Evolutionary conservation across 2,797 vertebrate species (phyloP).

Genomic region (Nasua narica): DNA sequence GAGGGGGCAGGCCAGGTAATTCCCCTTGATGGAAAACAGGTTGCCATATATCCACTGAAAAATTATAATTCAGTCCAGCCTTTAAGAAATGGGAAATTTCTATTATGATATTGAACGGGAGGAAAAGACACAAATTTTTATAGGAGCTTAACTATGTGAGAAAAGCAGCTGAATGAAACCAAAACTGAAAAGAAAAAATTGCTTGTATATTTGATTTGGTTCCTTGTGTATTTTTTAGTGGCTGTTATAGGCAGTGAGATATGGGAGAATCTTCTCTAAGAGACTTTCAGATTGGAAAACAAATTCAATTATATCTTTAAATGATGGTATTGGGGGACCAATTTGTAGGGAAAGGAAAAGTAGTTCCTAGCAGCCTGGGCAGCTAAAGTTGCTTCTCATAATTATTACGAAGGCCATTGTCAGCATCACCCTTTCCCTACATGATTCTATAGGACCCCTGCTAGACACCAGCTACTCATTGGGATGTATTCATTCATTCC

Average conservation of each 20-base stretch:
- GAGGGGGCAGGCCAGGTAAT: neutral
- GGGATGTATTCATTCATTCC: neutral
- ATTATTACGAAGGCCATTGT: neutral
- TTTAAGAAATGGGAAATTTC: neutral
- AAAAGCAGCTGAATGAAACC: neutral
- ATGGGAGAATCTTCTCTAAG: neutral
- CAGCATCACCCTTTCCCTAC: neutral
- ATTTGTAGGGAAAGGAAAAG: neutral
- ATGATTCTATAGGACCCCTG: neutral
- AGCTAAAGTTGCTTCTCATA: neutral
- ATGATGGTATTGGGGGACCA: neutral
- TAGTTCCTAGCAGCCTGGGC: neutral
- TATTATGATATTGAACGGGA: neutral
- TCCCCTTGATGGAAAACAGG: neutral
- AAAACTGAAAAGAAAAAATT: neutral
- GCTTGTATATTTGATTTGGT: neutral
- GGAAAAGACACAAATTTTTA: neutral
- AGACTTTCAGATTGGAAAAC: neutral
- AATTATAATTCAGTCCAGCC: neutral
- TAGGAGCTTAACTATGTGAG: neutral
- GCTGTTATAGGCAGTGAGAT: neutral
- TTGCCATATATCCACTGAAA: neutral
- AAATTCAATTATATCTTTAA: conserved; percentile 20
- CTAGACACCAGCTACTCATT: neutral
- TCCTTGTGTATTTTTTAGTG: neutral